Evolutionary conservation across 1,140 invertebrate genomes (phyloP).

Genomic region (Bombus terrestris): DNA sequence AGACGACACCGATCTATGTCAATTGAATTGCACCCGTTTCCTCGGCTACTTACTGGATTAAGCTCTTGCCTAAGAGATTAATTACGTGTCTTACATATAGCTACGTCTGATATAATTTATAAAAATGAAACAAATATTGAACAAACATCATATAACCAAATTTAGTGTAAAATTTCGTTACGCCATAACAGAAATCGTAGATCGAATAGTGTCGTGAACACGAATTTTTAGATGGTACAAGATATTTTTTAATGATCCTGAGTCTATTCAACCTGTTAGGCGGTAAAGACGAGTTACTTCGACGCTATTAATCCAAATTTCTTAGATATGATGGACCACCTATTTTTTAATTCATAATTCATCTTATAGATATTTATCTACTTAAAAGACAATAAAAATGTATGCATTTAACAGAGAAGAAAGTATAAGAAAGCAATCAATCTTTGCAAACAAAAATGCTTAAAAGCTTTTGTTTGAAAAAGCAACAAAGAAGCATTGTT

Average conservation of each 20-base stretch:
- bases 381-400: background rate
- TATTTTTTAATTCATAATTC: too few species aligned
- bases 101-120: background rate
- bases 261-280: too few species aligned
- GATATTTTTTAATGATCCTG: too few species aligned
- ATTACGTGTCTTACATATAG: too few species aligned
- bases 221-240: too few species aligned
- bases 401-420: background rate
- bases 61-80: background rate
- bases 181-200: too few species aligned
- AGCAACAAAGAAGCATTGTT: background rate
- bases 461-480: background rate
- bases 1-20: slow-evolving; percentile 33
- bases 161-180: background rate
- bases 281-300: too few species aligned
- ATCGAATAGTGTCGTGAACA: too few species aligned
- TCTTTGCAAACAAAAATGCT: background rate
- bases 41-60: slow-evolving; percentile 33
- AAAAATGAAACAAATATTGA: background rate
- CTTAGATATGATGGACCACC: too few species aligned
- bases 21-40: slow-evolving; percentile 24
- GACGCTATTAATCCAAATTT: too few species aligned
- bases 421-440: background rate
- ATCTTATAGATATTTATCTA: too few species aligned
- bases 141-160: background rate